Base-by-base conservation (phyloP, 2,888 invertebrate species). In the Eutolmus rufibarbis region DNA sequence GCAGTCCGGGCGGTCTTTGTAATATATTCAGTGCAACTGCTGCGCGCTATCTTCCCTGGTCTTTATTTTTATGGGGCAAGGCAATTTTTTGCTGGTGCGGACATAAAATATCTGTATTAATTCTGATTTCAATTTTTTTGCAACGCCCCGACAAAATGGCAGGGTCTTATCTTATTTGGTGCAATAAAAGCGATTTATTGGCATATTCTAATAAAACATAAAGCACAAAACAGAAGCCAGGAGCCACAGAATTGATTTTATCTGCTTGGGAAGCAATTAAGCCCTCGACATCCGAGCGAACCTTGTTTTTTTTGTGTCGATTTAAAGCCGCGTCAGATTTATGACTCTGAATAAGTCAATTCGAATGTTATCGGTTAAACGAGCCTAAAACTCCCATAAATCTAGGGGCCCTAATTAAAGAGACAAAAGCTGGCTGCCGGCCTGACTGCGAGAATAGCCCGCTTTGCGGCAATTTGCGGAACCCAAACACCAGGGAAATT, bases 241-340 rank as follows among this genome's bases (percentile, higher is more conserved):
- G 14, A 46, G 43, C 79, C 79, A 79, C 9, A 46, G 14, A 79
- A 79, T 79, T 79, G n/a, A 34, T 51, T 40, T 88, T 87, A 88
- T 88, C 87, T 84, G 1, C 34, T 84, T 86, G 79, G 81, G 87
- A 87, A 79, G 46, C 43, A 79, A 79, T 79, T 79, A 79, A 79
- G 28, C 23, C 19, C 28, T 46, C 79, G 40, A 34, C 46, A 23
- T 43, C 37, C 23, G 28, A 46, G 19, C n/a, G 5, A 46, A 23
- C 79, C 43, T 19, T 79, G 19, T 28, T 79, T 51, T 66, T 66
- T 28, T 66, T 66, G 14, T 28, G 28, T 66, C 66, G 66, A 66
- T 66, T 7, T 66, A 66, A 66, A 66, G 66, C 66, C 66, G 66
- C 28, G 23, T 37, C 23, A 9, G 12, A 66, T 66, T 66, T 82